A percentile compares a stretch with the other conserved stretches of the same genome.
phyloP scores from a whole-genome alignment of 2,888 invertebrate species.

The Cenopis cana region DNA sequence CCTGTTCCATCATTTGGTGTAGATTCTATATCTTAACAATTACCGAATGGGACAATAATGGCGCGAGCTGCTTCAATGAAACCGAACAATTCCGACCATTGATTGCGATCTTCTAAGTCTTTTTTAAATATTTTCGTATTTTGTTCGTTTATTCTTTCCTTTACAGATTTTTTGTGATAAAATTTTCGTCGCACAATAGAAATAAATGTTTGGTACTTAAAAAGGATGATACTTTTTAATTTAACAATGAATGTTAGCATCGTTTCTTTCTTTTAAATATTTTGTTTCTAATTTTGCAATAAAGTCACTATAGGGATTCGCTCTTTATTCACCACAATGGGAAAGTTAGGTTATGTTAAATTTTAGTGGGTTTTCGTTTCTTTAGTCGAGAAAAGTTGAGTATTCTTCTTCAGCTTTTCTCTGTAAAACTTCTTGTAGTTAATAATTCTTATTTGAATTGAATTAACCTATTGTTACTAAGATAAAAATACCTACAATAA shows the following conservation, averaged over 20 bases:
- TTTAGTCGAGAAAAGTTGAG: too few relatives aligned
- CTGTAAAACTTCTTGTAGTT: too few relatives aligned
- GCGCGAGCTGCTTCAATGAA: constrained; percentile 8
- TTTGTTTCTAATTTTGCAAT: not conserved
- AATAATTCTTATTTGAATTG: too few relatives aligned
- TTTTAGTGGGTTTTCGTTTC: not conserved
- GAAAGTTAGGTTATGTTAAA: not conserved
- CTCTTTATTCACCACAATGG: not conserved
- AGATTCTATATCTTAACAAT: constrained; percentile 17
- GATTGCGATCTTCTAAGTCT: constrained; percentile 27
- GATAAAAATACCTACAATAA: too few relatives aligned
- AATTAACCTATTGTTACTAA: too few relatives aligned
- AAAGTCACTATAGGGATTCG: not conserved
- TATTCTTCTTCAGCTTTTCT: too few relatives aligned
- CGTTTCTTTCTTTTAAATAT: not conserved
- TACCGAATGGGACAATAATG: constrained; percentile 22
- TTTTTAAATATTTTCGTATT: constrained; percentile 20
- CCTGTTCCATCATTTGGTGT: constrained; percentile 9
- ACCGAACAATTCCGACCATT: constrained; percentile 13
- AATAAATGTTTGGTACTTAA: not conserved
- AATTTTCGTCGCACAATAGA: not conserved
- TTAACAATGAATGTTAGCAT: not conserved
- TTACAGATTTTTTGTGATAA: not conserved
- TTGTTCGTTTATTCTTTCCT: constrained; percentile 7
- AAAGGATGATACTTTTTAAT: not conserved